phyloP scores from a whole-genome alignment of 2,113 vertebrate genomes.

The Epinephelus cyanopodus region DNA sequence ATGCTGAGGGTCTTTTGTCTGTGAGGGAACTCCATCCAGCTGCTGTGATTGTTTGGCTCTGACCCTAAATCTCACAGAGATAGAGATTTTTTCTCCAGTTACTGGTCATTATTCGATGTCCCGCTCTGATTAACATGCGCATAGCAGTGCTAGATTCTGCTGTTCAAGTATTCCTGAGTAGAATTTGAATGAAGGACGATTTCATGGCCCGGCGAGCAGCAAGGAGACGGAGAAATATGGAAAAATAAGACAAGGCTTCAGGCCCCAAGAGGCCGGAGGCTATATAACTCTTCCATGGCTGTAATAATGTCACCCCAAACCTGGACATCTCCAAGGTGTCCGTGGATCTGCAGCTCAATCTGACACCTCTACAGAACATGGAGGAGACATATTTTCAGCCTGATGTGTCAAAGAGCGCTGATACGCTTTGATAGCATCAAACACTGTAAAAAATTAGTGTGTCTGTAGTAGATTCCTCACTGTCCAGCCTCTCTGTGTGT shows the following conservation, averaged over 20 bases:
- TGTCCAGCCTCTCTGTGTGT: neutral
- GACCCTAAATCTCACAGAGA: neutral
- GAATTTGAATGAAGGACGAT: slow-evolving; percentile 45
- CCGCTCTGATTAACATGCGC: slow-evolving; percentile 37
- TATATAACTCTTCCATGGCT: neutral
- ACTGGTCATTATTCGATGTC: slow-evolving; percentile 44
- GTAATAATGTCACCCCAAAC: slow-evolving; percentile 37
- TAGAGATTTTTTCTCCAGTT: neutral
- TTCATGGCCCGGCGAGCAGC: neutral
- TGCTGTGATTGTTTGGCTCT: neutral
- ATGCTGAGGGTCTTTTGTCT: neutral
- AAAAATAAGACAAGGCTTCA: neutral
- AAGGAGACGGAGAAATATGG: neutral
- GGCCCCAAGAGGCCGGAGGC: neutral
- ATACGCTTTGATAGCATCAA: neutral
- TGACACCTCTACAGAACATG: neutral
- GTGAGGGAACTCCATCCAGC: neutral
- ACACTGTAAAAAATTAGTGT: neutral
- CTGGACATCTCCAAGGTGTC: slow-evolving; percentile 19
- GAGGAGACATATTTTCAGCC: neutral
- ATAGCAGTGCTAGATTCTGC: neutral
- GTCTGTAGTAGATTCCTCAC: neutral
- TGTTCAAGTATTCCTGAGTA: slow-evolving; percentile 18
- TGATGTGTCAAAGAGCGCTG: neutral
- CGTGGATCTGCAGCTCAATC: neutral